Conservation (phyloP, 2,888 invertebrate species). For the Drosophila mimica region DNA sequence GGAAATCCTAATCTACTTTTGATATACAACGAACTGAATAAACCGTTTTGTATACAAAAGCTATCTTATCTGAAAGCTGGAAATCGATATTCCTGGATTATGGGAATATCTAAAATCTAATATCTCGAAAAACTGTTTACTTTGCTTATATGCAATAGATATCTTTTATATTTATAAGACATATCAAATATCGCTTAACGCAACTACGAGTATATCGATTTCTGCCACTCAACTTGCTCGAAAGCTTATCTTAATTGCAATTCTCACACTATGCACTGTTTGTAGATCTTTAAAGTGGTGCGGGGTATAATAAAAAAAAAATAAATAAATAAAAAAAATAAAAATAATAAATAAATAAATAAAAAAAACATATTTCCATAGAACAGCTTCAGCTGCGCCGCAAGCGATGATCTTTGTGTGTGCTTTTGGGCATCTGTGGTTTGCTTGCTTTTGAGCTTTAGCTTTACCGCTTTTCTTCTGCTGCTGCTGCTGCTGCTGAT, state of each 20-base stretch:
- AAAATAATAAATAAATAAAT: not conserved
- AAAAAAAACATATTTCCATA: slow-evolving; percentile 8
- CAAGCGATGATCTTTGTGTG: slow-evolving; percentile 35
- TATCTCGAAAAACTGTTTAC: not conserved
- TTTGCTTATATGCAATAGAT: not conserved
- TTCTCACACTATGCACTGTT: not conserved
- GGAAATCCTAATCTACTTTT: not conserved
- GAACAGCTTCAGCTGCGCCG: slow-evolving; percentile 24
- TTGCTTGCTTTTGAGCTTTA: slow-evolving; percentile 23
- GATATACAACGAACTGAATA: fast-evolving
- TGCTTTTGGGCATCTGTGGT: slow-evolving; percentile 33
- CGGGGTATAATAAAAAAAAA: not conserved
- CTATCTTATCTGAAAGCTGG: not conserved
- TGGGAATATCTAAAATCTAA: not conserved
- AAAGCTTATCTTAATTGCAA: not conserved
- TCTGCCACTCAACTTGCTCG: not conserved
- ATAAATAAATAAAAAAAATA: not conserved
- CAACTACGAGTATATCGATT: not conserved
- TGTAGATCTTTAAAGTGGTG: not conserved
- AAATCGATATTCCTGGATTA: not conserved
- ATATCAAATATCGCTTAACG: not conserved
- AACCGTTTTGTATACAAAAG: not conserved
- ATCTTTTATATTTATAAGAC: not conserved
- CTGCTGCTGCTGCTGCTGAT: not conserved
- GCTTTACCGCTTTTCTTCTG: slow-evolving; percentile 26